Base-by-base conservation (phyloP, 2,113 vertebrate genomes). In the Electrona antarctica region DNA sequence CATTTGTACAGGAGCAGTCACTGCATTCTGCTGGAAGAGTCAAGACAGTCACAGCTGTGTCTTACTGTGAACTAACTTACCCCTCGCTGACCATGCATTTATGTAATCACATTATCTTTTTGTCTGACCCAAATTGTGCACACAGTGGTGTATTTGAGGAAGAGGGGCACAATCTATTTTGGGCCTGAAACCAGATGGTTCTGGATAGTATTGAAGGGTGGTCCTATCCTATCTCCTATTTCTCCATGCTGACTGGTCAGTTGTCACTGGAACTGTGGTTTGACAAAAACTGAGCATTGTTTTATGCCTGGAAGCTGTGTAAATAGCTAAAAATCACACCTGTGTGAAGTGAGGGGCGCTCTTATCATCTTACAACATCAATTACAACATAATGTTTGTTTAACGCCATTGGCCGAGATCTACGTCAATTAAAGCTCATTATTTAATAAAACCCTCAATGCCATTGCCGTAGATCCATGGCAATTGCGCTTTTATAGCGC, bases 121-220 rank as follows among this genome's bases (percentile, higher is more conserved):
- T 60, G 29, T 41, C 15, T 41, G 33, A 41, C 33, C 1, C 33
- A 41, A 6, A 41, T 41, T 4, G 33, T 41, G 33, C 33, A 41
- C 33, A 3, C 33, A 41, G 5, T 41, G 33, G 33, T 41, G 33
- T 41, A 41, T 41, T 41, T 41, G 33, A 41, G 33, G 33, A 41
- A 41, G 33, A 41, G 33, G 33, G 5, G 33, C 33, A 41, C 33
- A 28, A 58, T 58, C 14, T 58, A 13, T 60, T 59, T 58, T 74
- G 79, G 71, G 74, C 74, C 81, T 70, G 60, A 76, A 84, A 82
- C 71, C 85, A 84, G 85, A 87, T 87, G 82, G 82, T 64, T 47
- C 69, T 67, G 74, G 21, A 21, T 21, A 21, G 21, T 2, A 21
- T 21, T 21, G 74, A 82, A 60, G 71, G 80, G 75, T 80, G 21